Evolutionary conservation across 2,888 invertebrate genomes (phyloP).

Genomic region (Hofmannophila pseudospretella): DNA sequence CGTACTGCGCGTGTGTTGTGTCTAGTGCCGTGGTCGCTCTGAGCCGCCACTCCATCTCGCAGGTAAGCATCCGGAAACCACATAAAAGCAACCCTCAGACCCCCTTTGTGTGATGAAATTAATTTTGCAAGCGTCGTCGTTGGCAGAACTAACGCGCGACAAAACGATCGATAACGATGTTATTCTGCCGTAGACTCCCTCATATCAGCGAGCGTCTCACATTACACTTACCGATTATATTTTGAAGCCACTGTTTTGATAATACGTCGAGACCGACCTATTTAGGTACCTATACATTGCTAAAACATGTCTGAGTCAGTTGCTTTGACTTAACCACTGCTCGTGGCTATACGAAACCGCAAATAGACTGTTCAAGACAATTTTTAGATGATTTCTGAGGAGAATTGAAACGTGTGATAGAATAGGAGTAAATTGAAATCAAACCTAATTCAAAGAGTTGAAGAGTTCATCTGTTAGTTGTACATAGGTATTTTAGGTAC

Average conservation of each 20-base stretch:
- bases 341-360: not conserved
- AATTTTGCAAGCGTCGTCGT: constrained; percentile 31
- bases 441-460: too few species aligned
- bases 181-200: constrained; percentile 50
- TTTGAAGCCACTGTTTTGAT: constrained; percentile 29
- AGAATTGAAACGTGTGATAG: too few species aligned
- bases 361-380: not conserved
- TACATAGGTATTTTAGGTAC: too few species aligned
- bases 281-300: not conserved
- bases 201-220: constrained; percentile 34
- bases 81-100: constrained; percentile 14
- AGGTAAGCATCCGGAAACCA: constrained; percentile 44
- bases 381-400: constrained; percentile 7
- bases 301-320: constrained; percentile 1
- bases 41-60: constrained; percentile 41
- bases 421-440: too few species aligned
- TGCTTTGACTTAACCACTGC: constrained; percentile 13
- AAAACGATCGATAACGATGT: constrained; percentile 74
- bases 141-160: constrained; percentile 50
- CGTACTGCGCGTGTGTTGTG: constrained; percentile 64
- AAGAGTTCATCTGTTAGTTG: too few species aligned
- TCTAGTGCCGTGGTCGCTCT: constrained; percentile 60
- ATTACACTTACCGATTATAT: constrained; percentile 19
- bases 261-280: constrained; percentile 12
- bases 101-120: constrained; percentile 47